Base-by-base conservation (phyloP, 2,797 vertebrate genomes). In the Novumbra hubbsi region DNA sequence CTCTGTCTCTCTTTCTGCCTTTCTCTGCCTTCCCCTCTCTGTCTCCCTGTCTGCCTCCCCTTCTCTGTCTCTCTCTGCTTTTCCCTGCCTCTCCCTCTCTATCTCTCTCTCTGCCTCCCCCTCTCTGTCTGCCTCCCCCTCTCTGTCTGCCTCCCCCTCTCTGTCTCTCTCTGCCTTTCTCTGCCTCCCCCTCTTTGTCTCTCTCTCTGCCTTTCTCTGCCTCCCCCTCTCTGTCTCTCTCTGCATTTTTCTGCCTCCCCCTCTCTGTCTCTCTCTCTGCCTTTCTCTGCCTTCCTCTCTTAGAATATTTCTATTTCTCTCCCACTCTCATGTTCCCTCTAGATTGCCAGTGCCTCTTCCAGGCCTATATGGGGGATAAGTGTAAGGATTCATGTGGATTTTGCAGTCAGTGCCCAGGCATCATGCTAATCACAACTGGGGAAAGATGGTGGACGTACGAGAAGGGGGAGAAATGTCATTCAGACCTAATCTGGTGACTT, bases 381-480 rank as follows among this genome's bases (percentile, higher is more conserved):
- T 91, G 81, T 84, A 79, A 67, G 83, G 80, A 81, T 80, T 83
- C 81, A 74, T 45, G 81, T 86, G 81, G 82, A 86, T 83, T 86
- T 87, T 67, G 21, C 82, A 83, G 79, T 60, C 82, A 83, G 79
- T 75, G 76, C 84, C 81, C 81, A 72, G 77, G 87, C 89, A 86
- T 90, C 85, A 87, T 90, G 89, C 89, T 93, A 91, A 93, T 93
- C 87, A 85, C 73, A 73, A 79, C 87, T 82, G 80, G 76, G 71
- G 73, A 88, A 86, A 91, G 89, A 90, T 81, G 85, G 91, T 82
- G 83, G 74, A 81, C 78, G 0, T n/a, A 12, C 1, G 57, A 71
- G 38, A 24, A 76, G 81, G 75, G 78, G 79, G 77, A 73, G 48
- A 72, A 73, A 86, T 82, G 86, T 88, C 86, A 92, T 90, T 92